Evolutionary conservation across 2,888 invertebrate genomes (phyloP).

Genomic region (Eupelmus urozonus): DNA sequence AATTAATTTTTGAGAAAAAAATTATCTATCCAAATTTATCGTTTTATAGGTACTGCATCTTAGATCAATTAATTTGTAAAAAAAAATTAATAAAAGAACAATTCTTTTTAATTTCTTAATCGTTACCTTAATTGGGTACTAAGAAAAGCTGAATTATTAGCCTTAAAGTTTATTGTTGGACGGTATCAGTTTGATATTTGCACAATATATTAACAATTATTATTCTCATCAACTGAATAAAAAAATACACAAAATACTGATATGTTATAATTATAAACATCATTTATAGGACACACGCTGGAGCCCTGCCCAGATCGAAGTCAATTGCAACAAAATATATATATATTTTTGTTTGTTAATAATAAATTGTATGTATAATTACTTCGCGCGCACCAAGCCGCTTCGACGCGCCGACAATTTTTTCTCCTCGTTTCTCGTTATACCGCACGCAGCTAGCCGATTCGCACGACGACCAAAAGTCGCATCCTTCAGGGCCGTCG

Average conservation of each 20-base stretch:
- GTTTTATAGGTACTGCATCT: too few relatives aligned
- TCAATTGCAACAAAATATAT: slow-evolving; percentile 73
- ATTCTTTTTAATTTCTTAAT: neutral
- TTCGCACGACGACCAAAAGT: neutral
- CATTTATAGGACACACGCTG: slow-evolving; percentile 70
- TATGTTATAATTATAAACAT: slow-evolving; percentile 68
- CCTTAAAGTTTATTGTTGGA: slow-evolving; percentile 75
- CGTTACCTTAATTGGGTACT: slow-evolving; percentile 46
- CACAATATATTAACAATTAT: slow-evolving; percentile 76
- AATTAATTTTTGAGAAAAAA: too few relatives aligned
- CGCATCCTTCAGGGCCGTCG: slow-evolving; percentile 37
- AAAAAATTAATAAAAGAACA: neutral
- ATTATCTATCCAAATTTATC: too few relatives aligned
- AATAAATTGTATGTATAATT: slow-evolving; percentile 58
- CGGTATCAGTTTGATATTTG: slow-evolving; percentile 76
- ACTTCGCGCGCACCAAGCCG: slow-evolving; percentile 32
- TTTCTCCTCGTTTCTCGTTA: neutral
- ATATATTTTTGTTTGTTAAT: slow-evolving; percentile 65
- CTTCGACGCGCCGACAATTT: slow-evolving; percentile 23
- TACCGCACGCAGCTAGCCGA: neutral
- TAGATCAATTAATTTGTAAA: too few relatives aligned
- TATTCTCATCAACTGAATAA: slow-evolving; percentile 70
- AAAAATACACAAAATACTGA: slow-evolving; percentile 75
- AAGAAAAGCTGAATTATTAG: slow-evolving; percentile 65
- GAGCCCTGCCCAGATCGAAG: slow-evolving; percentile 74